A percentile compares a stretch with the other conserved stretches of the same genome.
phyloP scores from a whole-genome alignment of 2,888 invertebrate genomes.

The Frankliniella intonsa region DNA sequence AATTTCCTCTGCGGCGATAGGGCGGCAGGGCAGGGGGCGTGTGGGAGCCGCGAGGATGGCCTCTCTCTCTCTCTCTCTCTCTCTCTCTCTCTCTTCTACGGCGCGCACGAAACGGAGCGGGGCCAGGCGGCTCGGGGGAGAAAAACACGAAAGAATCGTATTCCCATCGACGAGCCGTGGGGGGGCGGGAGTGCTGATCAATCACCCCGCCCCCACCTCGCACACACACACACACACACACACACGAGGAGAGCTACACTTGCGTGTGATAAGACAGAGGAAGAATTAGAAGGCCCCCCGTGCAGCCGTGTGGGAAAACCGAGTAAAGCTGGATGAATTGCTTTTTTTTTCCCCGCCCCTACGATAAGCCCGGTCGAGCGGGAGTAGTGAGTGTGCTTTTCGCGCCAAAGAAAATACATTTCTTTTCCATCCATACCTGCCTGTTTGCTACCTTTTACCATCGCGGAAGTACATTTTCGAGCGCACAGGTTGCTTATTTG shows the following conservation, averaged over 20 bases:
- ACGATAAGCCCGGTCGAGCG: too few relatives aligned
- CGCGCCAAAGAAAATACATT: background rate
- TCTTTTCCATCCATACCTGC: background rate
- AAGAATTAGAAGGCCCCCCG: background rate
- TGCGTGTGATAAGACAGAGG: background rate
- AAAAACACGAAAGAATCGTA: conserved; percentile 23
- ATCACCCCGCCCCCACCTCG: background rate
- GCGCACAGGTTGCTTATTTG: too few relatives aligned
- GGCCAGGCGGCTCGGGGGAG: background rate
- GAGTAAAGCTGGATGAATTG: too few relatives aligned
- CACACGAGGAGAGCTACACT: background rate
- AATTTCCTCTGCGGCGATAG: too few relatives aligned
- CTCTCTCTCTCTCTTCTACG: background rate
- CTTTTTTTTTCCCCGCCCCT: too few relatives aligned
- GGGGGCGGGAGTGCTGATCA: background rate
- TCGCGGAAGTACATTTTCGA: too few relatives aligned
- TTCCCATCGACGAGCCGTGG: conserved; percentile 5
- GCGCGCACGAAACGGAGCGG: background rate
- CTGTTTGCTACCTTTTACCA: too few relatives aligned
- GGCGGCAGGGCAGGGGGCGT: too few relatives aligned
- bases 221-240: background rate
- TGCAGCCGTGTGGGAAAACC: background rate
- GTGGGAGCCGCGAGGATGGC: too few relatives aligned
- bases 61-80: too few relatives aligned
- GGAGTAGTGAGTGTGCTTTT: background rate